A percentile compares a stretch with the other conserved stretches of the same genome.
Conservation (phyloP, 2,797 vertebrate species). For the Peromyscus aztecus region DNA sequence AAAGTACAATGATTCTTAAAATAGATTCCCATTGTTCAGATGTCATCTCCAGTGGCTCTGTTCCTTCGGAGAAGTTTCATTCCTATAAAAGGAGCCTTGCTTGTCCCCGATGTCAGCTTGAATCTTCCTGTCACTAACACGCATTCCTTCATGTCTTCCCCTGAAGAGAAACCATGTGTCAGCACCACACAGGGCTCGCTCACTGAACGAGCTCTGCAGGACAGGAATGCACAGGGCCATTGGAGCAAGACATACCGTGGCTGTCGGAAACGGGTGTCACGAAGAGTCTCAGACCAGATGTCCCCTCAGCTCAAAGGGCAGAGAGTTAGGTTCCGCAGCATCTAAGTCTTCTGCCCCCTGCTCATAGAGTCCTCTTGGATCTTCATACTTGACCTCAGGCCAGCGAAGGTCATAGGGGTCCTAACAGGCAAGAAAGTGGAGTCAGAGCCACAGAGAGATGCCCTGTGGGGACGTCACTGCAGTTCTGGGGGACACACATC, state of each 20-base stretch:
- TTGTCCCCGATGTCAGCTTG: background rate
- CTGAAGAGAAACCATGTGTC: background rate
- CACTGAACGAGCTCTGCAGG: background rate
- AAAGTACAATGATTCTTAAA: slow-evolving; percentile 1
- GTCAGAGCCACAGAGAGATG: slow-evolving; percentile 43
- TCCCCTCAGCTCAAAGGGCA: slow-evolving; percentile 92
- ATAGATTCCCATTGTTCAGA: slow-evolving; percentile 25
- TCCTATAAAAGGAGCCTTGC: background rate
- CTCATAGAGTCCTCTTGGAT: slow-evolving; percentile 79
- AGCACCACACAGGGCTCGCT: background rate
- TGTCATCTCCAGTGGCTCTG: background rate
- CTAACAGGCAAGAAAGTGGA: slow-evolving; percentile 54
- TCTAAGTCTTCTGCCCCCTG: slow-evolving; percentile 71
- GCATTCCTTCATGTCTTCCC: background rate
- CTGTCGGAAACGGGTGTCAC: background rate
- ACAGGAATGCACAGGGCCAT: background rate
- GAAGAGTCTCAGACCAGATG: slow-evolving; percentile 89
- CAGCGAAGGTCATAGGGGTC: slow-evolving; percentile 33
- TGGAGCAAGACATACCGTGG: background rate
- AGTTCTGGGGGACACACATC: background rate
- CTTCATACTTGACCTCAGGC: slow-evolving; percentile 62
- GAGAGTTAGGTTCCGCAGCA: slow-evolving; percentile 77
- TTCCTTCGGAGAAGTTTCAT: background rate
- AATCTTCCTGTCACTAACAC: background rate
- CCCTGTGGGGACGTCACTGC: background rate